Evolutionary conservation across 2,888 invertebrate genomes (phyloP), one percentile per base, ranked within the genome.

Genomic region (Beris chalybata): DNA sequence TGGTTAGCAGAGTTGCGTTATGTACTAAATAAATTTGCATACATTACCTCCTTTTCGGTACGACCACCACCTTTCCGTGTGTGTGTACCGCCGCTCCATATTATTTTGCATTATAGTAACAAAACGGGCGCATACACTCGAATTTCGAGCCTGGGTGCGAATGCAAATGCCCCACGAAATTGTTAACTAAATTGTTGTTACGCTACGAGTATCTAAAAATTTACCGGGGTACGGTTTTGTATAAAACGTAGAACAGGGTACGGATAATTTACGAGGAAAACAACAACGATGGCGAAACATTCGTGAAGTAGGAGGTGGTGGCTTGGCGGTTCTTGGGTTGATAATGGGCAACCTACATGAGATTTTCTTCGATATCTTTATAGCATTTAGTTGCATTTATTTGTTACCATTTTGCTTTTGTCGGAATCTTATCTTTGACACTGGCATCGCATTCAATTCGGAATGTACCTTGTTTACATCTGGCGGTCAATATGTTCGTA

Each of bases 341-440:
- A 30, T 29, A 53, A 9, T n/a, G 53, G n/a, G 53, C 30, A 53
- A n/a, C 31, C 31, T n/a, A 53, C 53, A 53, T n/a, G 11, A 30
- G 30, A 67, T 52, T 67, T 64, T 64, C 53, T 63, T 61, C 68
- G 68, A 68, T 68, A 68, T 65, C 68, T 68, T 68, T 56, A 68
- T 71, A 77, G 76, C 78, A 77, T 78, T 78, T 77, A 78, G 77
- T 76, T 76, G 77, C 77, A 78, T 79, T 79, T 79, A 79, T 79
- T 79, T 79, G 79, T 78, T 78, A 76, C 78, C 77, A 79, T 79
- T 79, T 77, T 77, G 77, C 75, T 75, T 70, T 74, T 74, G 71
- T 74, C 53, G 54, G 32, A n/a, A 53, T 30, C 53, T 53, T 53
- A 53, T 53, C 53, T 53, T 30, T 53, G 30, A 31, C 53, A 53